These are phyloP conservation scores for Lithophane ornitopus DNA, from an alignment of 2,888 invertebrate genomes.

Conservation along the genomic window DNA sequence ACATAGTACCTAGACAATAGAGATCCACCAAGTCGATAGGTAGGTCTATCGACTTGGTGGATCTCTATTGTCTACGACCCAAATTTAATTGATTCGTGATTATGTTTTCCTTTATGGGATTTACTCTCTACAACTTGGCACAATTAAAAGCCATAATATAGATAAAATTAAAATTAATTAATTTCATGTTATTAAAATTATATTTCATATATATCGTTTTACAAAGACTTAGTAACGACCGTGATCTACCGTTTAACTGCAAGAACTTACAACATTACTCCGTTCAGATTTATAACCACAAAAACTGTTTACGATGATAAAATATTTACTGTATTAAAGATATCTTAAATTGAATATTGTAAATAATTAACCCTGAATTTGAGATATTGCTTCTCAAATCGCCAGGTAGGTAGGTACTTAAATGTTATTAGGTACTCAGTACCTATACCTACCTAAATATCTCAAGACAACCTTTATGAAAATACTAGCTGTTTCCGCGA, in stretches of 20 bases:
- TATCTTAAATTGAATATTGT: slow-evolving; percentile 19
- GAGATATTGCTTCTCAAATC: slow-evolving; percentile 17
- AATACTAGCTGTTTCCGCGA: not conserved
- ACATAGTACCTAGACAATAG: too few relatives aligned
- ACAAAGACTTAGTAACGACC: slow-evolving; percentile 9
- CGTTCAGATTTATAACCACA: slow-evolving; percentile 45
- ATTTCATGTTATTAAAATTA: not conserved
- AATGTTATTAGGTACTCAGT: slow-evolving; percentile 1
- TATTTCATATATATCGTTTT: slow-evolving; percentile 13
- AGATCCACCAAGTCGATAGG: too few relatives aligned
- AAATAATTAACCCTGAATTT: slow-evolving; percentile 7
- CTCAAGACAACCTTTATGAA: not conserved
- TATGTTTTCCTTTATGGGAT: not conserved
- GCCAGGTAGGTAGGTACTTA: not conserved
- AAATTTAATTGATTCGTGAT: not conserved
- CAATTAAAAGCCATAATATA: not conserved
- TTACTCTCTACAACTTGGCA: not conserved
- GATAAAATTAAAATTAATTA: not conserved
- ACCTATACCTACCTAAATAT: too few relatives aligned
- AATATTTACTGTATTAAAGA: slow-evolving; percentile 28
- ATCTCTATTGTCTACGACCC: not conserved
- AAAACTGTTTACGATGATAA: slow-evolving; percentile 46
- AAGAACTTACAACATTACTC: slow-evolving; percentile 34
- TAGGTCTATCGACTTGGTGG: not conserved
- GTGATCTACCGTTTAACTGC: slow-evolving; percentile 42